Evolutionary conservation across 2,113 vertebrate genomes (phyloP).

Genomic region (Rattus norvegicus): GRCr8 NC_086028.1:100955001-100955500

Average conservation of each 20-base stretch:
- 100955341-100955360: neutral
- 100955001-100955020: neutral
- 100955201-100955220: neutral
- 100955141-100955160: slow-evolving; percentile 74
- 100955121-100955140: slow-evolving; percentile 65
- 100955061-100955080: slow-evolving; percentile 70
- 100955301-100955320: neutral
- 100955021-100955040: neutral
- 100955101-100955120: slow-evolving; percentile 61
- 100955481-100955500: neutral
- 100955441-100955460: neutral
- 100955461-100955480: neutral
- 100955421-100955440: neutral
- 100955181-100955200: neutral
- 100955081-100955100: slow-evolving; percentile 49
- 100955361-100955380: neutral
- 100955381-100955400: neutral
- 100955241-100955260: neutral
- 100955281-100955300: too few species aligned
- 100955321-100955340: neutral
- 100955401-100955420: neutral
- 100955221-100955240: neutral
- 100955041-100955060: slow-evolving; percentile 53
- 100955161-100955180: slow-evolving; percentile 35
- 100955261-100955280: neutral